phyloP scores from a whole-genome alignment of 92 coral and sea anemone genomes.

The Galaxea fascicularis region DNA sequence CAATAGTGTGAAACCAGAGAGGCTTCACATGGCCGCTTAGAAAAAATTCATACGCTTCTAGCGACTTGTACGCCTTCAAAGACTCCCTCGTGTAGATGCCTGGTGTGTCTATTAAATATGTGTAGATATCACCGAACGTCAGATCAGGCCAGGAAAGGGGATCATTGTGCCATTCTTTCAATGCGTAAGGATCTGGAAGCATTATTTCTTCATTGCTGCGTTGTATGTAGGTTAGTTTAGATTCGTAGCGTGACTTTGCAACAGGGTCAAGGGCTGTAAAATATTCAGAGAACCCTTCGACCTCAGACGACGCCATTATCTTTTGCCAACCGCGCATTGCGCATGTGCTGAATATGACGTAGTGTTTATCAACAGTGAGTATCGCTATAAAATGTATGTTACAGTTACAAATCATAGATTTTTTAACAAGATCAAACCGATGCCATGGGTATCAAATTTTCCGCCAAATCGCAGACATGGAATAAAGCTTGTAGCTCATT shows the following conservation, averaged over 20 bases:
- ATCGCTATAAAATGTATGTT: no score
- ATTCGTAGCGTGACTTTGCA: slow-evolving; percentile 2
- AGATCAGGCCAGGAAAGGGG: slow-evolving; percentile 59
- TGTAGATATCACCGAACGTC: slow-evolving; percentile 48
- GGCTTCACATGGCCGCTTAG: slow-evolving; percentile 52
- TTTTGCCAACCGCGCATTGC: no score
- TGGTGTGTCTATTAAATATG: slow-evolving; percentile 55
- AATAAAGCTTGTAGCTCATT: not conserved
- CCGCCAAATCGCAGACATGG: not conserved
- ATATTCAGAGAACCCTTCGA: no score
- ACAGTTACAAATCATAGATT: no score
- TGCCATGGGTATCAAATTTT: no score
- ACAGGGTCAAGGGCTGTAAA: no score
- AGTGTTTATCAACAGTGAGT: no score
- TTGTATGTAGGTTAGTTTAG: slow-evolving; percentile 10
- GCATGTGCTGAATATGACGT: no score
- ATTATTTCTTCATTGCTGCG: not conserved
- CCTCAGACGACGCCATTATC: no score
- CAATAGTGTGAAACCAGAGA: slow-evolving; percentile 22
- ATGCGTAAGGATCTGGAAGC: slow-evolving; percentile 48
- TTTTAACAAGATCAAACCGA: no score
- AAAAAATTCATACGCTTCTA: slow-evolving; percentile 52
- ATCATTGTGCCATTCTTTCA: slow-evolving; percentile 54
- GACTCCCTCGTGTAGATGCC: slow-evolving; percentile 50
- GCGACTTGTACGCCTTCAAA: slow-evolving; percentile 52